Base-by-base conservation (phyloP, 1,140 invertebrate species). In the Heterodera schachtii region DNA sequence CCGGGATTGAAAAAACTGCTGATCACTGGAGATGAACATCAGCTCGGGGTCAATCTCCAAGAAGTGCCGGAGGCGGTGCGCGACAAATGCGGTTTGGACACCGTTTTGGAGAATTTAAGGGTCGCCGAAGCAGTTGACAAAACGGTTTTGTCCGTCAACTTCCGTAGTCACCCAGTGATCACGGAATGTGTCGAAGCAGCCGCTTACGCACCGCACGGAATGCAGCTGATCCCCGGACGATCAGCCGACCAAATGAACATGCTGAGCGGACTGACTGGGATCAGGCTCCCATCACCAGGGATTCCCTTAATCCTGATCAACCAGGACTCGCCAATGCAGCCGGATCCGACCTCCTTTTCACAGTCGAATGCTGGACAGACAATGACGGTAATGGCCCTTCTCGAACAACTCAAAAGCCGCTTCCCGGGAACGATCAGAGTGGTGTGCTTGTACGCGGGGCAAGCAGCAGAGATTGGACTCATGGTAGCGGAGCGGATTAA, bases 331-430 rank as follows among this genome's bases (percentile, higher is more conserved):
- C 70, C 70, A 16, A 73, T 73, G 70, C 13, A 19, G 43, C 70
- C 43, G 13, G 70, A 73, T 73, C 70, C 70, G 13, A 73, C 70
- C 4, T 73, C 70, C 43, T 73, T 73, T 47, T 73, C 70, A 5
- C 43, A 16, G 47, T 46, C 70, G 21, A 73, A 73, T 21, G 43
- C 70, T 21, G 70, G 47, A 73, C 43, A 46, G 70, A 73, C 70
- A 0, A 21, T 4, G n/a, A 73, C 70, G 16, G 73, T 41, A 31
- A 74, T 43, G 73, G 73, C 19, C 6, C 19, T 74, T 31, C 8
- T 74, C n/a, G 31, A 43, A n/a, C 19, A 74, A 5, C 47, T 60
- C 0, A 16, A 4, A 60, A 16, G 57, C 3, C 8, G 57, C 16
- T 60, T 60, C 19, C 9, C 57, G 19, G 57, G 57, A 11, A 16